phyloP scores from a whole-genome alignment of 2,113 vertebrate species.

The Picathartes gymnocephalus region DNA sequence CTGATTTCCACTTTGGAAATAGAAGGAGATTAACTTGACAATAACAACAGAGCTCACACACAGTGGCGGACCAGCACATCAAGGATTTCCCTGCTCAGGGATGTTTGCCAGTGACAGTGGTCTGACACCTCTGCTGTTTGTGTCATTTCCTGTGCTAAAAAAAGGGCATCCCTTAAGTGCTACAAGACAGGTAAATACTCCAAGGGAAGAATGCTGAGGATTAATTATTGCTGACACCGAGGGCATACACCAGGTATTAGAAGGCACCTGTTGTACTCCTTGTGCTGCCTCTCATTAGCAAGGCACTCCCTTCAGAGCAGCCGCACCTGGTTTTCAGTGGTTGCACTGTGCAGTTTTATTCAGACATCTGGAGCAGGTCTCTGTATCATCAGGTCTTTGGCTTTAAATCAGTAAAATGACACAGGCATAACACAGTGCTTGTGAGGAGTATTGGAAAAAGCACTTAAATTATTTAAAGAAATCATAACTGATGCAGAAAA shows the following conservation, averaged over 20 bases:
- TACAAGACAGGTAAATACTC: neutral
- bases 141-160: neutral
- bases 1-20: neutral
- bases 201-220: neutral
- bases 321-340: neutral
- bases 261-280: neutral
- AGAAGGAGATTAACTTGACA: slow-evolving; percentile 12
- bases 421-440: neutral
- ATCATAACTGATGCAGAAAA: neutral
- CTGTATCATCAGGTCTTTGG: neutral
- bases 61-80: rapidly evolving
- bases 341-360: neutral
- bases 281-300: neutral
- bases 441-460: neutral
- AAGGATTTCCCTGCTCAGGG: neutral
- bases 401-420: neutral
- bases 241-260: neutral
- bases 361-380: neutral
- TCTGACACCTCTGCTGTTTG: neutral
- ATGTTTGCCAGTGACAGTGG: neutral
- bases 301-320: neutral
- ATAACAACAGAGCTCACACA: neutral
- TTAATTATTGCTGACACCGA: neutral
- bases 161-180: neutral
- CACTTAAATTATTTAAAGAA: neutral